Evolutionary conservation across 2,113 vertebrate species (phyloP).

Genomic region (Polypterus senegalus): DNA sequence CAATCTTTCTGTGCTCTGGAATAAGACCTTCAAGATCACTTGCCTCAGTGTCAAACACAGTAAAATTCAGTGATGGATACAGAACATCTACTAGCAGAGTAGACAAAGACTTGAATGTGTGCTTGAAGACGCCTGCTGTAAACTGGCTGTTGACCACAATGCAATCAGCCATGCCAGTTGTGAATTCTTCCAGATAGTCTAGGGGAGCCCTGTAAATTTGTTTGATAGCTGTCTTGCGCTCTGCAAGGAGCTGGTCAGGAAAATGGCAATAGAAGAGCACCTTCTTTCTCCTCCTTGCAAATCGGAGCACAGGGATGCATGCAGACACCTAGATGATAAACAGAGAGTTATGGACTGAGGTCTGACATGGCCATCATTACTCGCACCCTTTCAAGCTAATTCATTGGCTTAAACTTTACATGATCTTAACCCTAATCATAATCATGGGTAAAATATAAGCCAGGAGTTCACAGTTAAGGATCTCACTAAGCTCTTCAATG

Average conservation of each 20-base stretch:
- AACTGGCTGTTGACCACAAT: slow-evolving; percentile 88
- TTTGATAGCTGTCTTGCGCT: slow-evolving; percentile 65
- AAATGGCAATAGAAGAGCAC: slow-evolving; percentile 97
- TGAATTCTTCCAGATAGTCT: slow-evolving; percentile 82
- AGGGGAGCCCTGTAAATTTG: slow-evolving; percentile 72
- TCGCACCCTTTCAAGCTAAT: too few species aligned
- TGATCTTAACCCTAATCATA: too few species aligned
- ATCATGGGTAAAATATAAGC: too few species aligned
- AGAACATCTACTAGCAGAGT: slow-evolving; percentile 67
- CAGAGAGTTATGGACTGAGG: neutral
- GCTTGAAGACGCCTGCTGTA: slow-evolving; percentile 73
- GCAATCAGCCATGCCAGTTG: slow-evolving; percentile 90
- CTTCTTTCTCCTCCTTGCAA: slow-evolving; percentile 73
- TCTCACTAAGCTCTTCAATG: too few species aligned
- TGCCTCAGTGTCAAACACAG: slow-evolving; percentile 56
- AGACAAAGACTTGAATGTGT: slow-evolving; percentile 70
- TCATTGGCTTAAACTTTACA: too few species aligned
- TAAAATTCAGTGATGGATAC: slow-evolving; percentile 80
- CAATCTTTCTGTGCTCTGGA: slow-evolving; percentile 50
- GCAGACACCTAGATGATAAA: slow-evolving; percentile 68
- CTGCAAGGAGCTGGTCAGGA: slow-evolving; percentile 81
- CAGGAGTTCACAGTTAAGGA: too few species aligned
- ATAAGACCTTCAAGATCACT: slow-evolving; percentile 51
- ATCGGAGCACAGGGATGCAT: slow-evolving; percentile 78
- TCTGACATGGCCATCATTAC: too few species aligned